phyloP scores from a whole-genome alignment of 2,113 vertebrate genomes.

The Amazona guildingii region DNA sequence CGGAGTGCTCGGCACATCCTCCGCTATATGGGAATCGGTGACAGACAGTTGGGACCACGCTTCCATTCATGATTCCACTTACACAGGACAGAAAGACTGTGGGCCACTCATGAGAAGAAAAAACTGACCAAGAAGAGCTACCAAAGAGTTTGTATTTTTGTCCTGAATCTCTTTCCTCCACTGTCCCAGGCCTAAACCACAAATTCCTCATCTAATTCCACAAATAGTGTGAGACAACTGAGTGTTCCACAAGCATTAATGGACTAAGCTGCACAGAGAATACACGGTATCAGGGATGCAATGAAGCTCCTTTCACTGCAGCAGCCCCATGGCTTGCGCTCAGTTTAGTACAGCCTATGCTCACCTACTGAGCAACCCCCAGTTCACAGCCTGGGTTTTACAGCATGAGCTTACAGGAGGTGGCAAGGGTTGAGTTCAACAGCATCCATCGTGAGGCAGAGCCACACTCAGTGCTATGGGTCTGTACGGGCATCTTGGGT shows the following conservation, averaged over 20 bases:
- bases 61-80: not conserved
- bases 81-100: not conserved
- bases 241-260: not conserved
- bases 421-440: not conserved
- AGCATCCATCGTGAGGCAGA: rapidly evolving
- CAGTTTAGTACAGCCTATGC: not conserved
- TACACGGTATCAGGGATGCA: not conserved
- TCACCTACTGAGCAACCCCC: not conserved
- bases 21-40: not conserved
- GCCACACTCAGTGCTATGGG: not conserved
- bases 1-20: not conserved
- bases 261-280: not conserved
- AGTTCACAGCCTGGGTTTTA: not conserved
- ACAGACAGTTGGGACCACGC: not conserved
- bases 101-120: not conserved
- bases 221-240: not conserved
- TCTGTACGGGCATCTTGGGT: rapidly evolving
- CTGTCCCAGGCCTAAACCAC: not conserved
- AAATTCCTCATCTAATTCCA: not conserved
- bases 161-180: not conserved
- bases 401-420: not conserved
- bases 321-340: not conserved
- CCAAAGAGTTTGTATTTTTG: not conserved
- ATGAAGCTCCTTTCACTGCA: not conserved
- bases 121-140: not conserved